These are phyloP conservation scores for Homarus gammarus DNA, from an alignment of 2,888 invertebrate genomes.

Conservation along the genomic window DNA sequence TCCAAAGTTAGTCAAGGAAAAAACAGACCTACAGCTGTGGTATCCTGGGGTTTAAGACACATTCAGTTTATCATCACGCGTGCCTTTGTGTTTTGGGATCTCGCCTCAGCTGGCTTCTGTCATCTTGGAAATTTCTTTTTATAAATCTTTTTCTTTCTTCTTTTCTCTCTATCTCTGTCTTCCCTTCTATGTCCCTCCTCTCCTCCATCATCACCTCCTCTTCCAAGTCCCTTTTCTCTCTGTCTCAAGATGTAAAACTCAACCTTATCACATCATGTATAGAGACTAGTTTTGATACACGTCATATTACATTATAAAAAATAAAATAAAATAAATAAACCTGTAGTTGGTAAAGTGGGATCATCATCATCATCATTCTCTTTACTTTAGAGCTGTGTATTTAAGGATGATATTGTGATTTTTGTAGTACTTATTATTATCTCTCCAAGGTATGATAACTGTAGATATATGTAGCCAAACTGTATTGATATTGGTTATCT, in stretches of 20 bases:
- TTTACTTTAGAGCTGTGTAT: slow-evolving; percentile 38
- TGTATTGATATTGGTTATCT: neutral
- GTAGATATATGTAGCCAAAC: neutral
- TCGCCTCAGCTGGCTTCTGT: neutral
- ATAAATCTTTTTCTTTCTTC: neutral
- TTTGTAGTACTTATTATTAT: slow-evolving; percentile 58
- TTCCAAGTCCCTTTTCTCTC: slow-evolving; percentile 2
- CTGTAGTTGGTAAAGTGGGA: slow-evolving; percentile 44
- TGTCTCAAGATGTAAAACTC: neutral
- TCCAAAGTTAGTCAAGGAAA: no score
- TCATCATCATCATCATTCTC: slow-evolving; percentile 55
- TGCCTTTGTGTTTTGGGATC: neutral
- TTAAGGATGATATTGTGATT: slow-evolving; percentile 47
- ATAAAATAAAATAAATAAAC: no score
- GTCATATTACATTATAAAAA: slow-evolving; percentile 28
- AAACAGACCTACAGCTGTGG: neutral
- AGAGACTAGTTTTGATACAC: slow-evolving; percentile 56
- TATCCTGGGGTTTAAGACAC: no score
- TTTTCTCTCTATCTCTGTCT: neutral
- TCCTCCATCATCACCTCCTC: no score
- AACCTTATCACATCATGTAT: slow-evolving; percentile 42
- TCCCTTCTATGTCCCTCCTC: no score
- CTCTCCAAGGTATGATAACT: slow-evolving; percentile 10
- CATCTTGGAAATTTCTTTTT: neutral
- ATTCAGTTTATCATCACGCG: no score